A percentile compares a stretch with the other conserved stretches of the same genome.
These are phyloP conservation scores for Magallana nippona DNA, from an alignment of 2,888 invertebrate species.

Conservation along the genomic window DNA sequence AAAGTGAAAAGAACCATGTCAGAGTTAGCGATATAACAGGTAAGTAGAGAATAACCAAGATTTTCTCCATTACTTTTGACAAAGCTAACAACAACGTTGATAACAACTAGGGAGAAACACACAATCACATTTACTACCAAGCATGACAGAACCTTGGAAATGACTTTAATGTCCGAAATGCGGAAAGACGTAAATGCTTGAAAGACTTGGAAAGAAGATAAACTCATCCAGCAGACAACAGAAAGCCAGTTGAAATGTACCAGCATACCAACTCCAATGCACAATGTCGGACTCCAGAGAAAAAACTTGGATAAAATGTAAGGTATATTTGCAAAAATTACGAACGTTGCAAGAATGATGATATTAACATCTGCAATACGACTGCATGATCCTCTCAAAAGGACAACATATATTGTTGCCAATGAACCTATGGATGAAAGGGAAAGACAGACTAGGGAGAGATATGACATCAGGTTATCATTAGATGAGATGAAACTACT, in stretches of 20 bases:
- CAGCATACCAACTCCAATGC: neutral
- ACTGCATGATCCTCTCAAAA: neutral
- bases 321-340: neutral
- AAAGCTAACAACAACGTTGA: neutral
- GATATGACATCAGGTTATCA: neutral
- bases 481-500: neutral
- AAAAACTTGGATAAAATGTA: slow-evolving; percentile 16
- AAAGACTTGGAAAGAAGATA: slow-evolving; percentile 23
- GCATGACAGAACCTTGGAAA: neutral
- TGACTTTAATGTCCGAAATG: neutral
- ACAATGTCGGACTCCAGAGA: neutral
- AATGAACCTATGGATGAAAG: neutral
- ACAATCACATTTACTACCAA: neutral
- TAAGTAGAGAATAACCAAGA: neutral
- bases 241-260: slow-evolving; percentile 15
- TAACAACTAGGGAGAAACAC: neutral
- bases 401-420: neutral
- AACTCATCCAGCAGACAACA: slow-evolving; percentile 26
- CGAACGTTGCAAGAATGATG: neutral
- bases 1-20: neutral
- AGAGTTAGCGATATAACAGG: slow-evolving; percentile 10
- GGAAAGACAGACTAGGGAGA: neutral
- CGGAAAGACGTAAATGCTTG: slow-evolving; percentile 4
- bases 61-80: neutral
- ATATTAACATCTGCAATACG: neutral